Evolutionary conservation across 2,797 vertebrate genomes (phyloP), one percentile per base, ranked within the genome.

Genomic region (Gallinago nigripennis): DNA sequence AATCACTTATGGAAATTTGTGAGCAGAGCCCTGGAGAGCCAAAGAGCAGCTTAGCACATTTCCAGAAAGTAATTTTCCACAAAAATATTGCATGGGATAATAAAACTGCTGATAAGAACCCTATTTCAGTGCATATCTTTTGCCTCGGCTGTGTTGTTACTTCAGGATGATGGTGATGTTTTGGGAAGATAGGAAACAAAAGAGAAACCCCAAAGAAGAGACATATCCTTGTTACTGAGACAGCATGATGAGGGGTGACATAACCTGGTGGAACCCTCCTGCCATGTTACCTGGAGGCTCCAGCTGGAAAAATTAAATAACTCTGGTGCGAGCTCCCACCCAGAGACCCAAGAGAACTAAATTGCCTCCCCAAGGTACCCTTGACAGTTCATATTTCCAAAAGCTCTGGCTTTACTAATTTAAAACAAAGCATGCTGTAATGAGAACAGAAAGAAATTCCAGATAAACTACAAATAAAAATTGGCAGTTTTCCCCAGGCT

Each of bases 1-100:
- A 96, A 95, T 91, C 91, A 95, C 94, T 90, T 84, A 94, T 37
- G 63, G 90, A 95, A 90, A 95, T 93, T 64, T 56, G 70, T 85
- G 92, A 93, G 88, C 86, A 70, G 94, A 94, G 80, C 92, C 91
- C 94, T 46, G 82, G 91, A 95, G 73, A 96, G 71, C 37, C 68
- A 48, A 92, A 72, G 90, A 95, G 69, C 79, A 95, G 91, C 93
- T 94, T 89, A 93, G 79, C 66, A 77, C 84, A 71, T 94, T 94
- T 95, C 94, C 90, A 88, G 90, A 94, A 96, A 95, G 94, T 92
- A 88, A 94, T 96, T 96, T 95, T 90, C 91, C 86, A 60, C 6
- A 20, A 82, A 90, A 91, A 92, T 93, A 94, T 93, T 94, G 90
- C 91, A 93, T 11, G 50, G 86, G 85, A 90, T 92, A 97, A 93